A percentile compares a stretch with the other conserved stretches of the same genome.
These are phyloP conservation scores for Microtus richardsoni DNA, from an alignment of 2,113 vertebrate genomes.

Conservation along the genomic window DNA sequence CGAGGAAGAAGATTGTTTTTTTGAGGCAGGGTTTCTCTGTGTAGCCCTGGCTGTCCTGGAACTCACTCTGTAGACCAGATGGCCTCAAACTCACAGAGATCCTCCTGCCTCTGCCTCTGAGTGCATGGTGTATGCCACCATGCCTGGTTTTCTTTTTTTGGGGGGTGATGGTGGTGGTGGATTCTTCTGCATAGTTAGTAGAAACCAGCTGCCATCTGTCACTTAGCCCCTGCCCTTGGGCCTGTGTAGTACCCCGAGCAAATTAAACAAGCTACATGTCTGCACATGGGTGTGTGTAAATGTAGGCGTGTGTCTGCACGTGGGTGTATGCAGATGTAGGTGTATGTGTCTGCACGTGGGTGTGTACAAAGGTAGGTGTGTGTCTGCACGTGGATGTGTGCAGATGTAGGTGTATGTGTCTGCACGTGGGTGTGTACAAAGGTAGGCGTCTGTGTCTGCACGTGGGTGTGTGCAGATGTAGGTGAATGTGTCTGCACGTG, in stretches of 20 bases:
- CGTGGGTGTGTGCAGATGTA: neutral
- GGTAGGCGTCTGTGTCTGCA: accelerated
- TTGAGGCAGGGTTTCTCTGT: neutral
- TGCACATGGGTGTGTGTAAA: no score
- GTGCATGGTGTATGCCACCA: neutral
- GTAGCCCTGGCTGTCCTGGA: neutral
- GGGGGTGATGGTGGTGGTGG: neutral
- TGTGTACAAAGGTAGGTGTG: no score
- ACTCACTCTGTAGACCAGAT: neutral
- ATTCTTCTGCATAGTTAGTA: neutral
- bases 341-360: no score
- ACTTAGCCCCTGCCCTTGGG: neutral
- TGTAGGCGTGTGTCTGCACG: no score
- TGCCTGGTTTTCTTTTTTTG: no score
- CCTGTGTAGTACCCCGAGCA: neutral
- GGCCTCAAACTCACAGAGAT: neutral
- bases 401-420: no score
- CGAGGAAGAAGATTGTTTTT: no score
- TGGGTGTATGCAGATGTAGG: no score
- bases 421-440: no score
- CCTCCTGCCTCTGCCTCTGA: neutral
- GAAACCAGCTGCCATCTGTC: neutral
- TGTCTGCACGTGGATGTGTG: no score
- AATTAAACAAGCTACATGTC: neutral
- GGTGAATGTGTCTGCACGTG: neutral